Conservation (phyloP, 2,113 vertebrate genomes). For the Trematomus loennbergii region DNA sequence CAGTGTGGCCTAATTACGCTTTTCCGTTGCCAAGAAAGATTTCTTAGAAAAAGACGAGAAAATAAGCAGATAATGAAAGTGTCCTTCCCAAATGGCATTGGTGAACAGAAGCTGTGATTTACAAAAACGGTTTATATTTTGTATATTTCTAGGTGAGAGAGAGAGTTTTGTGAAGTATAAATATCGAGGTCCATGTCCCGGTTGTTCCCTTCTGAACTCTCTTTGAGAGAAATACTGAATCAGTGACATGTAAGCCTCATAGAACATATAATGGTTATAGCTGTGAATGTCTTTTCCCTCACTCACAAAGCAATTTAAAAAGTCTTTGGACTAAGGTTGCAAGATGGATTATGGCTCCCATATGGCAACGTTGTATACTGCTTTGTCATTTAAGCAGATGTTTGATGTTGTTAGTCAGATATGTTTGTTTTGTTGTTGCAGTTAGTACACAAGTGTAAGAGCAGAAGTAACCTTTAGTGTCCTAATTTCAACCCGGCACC, state of each 20-base stretch:
- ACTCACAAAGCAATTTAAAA: neutral
- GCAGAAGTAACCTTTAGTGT: constrained; percentile 18
- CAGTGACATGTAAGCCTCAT: neutral
- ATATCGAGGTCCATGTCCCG: neutral
- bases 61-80: constrained; percentile 50
- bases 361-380: neutral
- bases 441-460: neutral
- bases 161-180: neutral
- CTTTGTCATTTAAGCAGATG: constrained; percentile 25
- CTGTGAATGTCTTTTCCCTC: neutral
- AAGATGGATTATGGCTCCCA: constrained; percentile 2
- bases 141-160: neutral
- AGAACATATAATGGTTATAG: constrained; percentile 7
- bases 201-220: neutral
- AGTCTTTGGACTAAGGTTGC: constrained; percentile 15
- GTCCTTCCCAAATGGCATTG: neutral
- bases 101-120: constrained; percentile 12
- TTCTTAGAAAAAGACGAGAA: constrained; percentile 47
- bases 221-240: neutral
- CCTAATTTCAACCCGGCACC: neutral
- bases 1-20: constrained; percentile 58
- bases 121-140: constrained; percentile 5
- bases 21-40: constrained; percentile 59
- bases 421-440: constrained; percentile 5
- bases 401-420: neutral